Evolutionary conservation across 2,797 vertebrate genomes (phyloP).

Genomic region (Melanotaenia maccullochi): DNA sequence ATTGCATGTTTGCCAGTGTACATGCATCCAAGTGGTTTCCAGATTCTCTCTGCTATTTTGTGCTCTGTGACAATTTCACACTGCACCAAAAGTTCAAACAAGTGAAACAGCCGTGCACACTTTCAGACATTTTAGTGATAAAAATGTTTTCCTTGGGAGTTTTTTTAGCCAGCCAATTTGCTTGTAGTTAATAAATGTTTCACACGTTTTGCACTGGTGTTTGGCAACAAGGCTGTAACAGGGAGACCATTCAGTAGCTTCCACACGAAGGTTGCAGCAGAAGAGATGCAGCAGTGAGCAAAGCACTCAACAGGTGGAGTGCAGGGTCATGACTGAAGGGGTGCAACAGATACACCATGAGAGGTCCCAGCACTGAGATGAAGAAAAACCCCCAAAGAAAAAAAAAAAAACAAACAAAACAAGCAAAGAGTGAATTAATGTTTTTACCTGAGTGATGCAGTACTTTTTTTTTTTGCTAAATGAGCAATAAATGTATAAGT

Average conservation of each 20-base stretch:
- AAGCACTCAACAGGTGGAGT: not conserved
- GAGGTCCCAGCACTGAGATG: not conserved
- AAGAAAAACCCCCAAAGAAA: not conserved
- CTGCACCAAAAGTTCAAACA: not conserved
- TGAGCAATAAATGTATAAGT: constrained; percentile 1
- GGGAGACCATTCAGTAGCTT: not conserved
- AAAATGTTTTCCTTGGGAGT: not conserved
- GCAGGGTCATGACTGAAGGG: not conserved
- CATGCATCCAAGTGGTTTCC: not conserved
- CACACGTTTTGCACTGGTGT: not conserved
- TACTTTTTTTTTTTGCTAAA: too few species aligned
- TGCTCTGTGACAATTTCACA: not conserved
- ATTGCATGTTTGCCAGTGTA: constrained; percentile 1
- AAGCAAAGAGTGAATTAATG: not conserved
- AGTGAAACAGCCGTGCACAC: not conserved
- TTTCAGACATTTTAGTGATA: not conserved
- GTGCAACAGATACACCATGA: not conserved
- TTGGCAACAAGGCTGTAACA: not conserved
- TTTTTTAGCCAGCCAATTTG: not conserved
- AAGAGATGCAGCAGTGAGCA: not conserved
- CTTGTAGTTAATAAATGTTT: not conserved
- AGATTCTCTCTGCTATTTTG: not conserved
- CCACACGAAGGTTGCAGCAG: not conserved
- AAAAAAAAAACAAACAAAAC: too few species aligned
- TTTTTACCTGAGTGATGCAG: not conserved